phyloP scores from a whole-genome alignment of 1,140 invertebrate species.

The Lucilia sericata region DNA sequence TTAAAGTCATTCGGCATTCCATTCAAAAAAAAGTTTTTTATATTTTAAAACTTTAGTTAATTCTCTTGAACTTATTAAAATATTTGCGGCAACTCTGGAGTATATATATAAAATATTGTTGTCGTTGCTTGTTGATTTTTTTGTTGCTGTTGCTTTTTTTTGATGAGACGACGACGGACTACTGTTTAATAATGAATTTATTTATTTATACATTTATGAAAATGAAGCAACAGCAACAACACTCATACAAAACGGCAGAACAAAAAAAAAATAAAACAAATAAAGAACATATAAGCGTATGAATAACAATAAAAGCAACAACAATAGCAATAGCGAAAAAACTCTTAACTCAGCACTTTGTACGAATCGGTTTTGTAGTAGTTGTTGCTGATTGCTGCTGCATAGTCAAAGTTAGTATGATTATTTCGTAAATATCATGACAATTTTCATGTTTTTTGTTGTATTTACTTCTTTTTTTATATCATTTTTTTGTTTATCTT shows the following conservation, averaged over 20 bases:
- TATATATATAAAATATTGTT: not conserved
- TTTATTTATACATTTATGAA: conserved; percentile 30
- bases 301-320: not conserved
- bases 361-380: not conserved
- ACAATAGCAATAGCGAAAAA: not conserved
- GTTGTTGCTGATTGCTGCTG: not conserved
- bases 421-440: conserved; percentile 25
- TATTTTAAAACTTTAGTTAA: no score
- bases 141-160: not conserved
- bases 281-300: not conserved
- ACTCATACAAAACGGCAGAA: not conserved
- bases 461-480: not conserved
- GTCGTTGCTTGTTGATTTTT: not conserved
- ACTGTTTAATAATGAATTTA: conserved; percentile 29
- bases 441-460: not conserved
- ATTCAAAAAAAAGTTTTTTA: no score
- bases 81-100: no score
- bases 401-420: conserved; percentile 14
- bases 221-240: not conserved
- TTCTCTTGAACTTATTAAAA: no score
- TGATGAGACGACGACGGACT: conserved; percentile 16
- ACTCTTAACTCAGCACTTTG: conserved; percentile 26
- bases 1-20: no score
- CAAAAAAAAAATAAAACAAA: conserved; percentile 8
- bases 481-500: conserved; percentile 29